Evolutionary conservation across 2,113 vertebrate species (phyloP).

Genomic region (Neotoma lepida): DNA sequence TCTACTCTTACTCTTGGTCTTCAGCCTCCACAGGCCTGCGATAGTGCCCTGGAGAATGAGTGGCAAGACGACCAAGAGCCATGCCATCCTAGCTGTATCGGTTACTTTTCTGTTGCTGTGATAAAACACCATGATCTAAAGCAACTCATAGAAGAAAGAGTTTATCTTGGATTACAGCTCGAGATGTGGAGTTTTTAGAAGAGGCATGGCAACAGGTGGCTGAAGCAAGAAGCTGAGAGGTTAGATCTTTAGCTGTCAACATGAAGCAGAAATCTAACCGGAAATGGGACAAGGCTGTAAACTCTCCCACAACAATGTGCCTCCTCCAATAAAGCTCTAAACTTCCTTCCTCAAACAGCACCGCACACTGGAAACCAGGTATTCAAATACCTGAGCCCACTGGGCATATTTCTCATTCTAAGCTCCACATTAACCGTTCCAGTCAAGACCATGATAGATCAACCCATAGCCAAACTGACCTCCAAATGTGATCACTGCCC

Average conservation of each 20-base stretch:
- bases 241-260: neutral
- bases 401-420: neutral
- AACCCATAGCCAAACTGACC: neutral
- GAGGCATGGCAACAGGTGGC: neutral
- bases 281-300: neutral
- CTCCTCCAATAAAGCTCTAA: neutral
- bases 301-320: neutral
- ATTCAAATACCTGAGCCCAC: neutral
- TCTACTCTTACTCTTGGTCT: conserved; percentile 20
- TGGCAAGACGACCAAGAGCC: neutral
- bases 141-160: neutral
- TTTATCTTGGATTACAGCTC: neutral
- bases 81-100: neutral
- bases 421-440: neutral
- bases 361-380: neutral
- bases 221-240: neutral
- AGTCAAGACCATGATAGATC: neutral
- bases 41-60: neutral
- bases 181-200: neutral
- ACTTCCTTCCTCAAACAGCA: neutral
- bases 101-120: neutral
- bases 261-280: neutral
- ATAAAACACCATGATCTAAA: neutral
- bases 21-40: conserved; percentile 21
- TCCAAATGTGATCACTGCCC: neutral